Percentiles rank a stretch among this genome's conserved stretches.
These are phyloP conservation scores for Sebastolobus alascanus DNA, from an alignment of 2,797 vertebrate genomes.

Conservation along the genomic window DNA sequence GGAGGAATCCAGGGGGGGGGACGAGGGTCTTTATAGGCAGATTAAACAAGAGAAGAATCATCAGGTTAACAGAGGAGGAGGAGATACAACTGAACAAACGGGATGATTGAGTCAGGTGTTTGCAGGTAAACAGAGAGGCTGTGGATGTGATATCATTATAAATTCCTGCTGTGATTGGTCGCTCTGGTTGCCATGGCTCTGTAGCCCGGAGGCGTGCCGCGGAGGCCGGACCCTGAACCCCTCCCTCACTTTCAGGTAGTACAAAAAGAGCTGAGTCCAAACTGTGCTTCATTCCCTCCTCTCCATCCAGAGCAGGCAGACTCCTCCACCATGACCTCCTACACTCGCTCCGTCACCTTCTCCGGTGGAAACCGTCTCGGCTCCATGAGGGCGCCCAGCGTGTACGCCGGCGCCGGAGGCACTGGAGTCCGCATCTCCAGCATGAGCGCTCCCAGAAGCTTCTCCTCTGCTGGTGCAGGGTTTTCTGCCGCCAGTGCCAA, in stretches of 20 bases:
- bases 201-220: background rate
- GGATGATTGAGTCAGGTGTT: background rate
- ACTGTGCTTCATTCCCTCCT: slow-evolving; percentile 23
- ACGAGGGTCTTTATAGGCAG: background rate
- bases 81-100: background rate
- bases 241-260: slow-evolving; percentile 21
- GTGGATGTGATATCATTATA: background rate
- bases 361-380: background rate
- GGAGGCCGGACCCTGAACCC: background rate
- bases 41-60: background rate
- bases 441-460: slow-evolving; percentile 13
- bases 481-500: background rate
- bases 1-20: slow-evolving; percentile 31
- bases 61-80: background rate
- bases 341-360: background rate
- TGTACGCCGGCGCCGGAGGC: slow-evolving; percentile 80
- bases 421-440: slow-evolving; percentile 70
- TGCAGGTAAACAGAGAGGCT: background rate
- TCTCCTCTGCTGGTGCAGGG: slow-evolving; percentile 24
- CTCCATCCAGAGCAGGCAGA: slow-evolving; percentile 43
- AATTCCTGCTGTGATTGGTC: slow-evolving; percentile 28
- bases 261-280: slow-evolving; percentile 47
- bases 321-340: slow-evolving; percentile 48
- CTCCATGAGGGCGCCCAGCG: slow-evolving; percentile 68
- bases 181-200: background rate